Base-by-base conservation (phyloP, 2,113 vertebrate species). In the Geococcyx californianus region DNA sequence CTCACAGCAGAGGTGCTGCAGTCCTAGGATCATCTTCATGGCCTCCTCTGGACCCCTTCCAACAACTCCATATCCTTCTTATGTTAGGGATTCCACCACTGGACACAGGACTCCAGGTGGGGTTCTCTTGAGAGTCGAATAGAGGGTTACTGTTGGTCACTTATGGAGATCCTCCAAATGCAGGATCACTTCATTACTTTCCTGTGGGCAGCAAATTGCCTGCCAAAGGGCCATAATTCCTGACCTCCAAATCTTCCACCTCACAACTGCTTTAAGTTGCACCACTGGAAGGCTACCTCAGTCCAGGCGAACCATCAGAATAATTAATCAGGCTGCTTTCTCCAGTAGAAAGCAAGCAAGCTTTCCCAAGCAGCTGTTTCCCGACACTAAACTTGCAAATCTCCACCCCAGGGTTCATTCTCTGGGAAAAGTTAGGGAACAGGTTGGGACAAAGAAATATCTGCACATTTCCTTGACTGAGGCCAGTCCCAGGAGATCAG, bases 201-300 rank as follows among this genome's bases (percentile, higher is more conserved):
- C 66, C 82, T 26, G 29, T 0, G 0, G 51, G 64, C 63, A 36
- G 52, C 3, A 82, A 28, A 59, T 0, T 33, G 62, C 24, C 42
- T 29, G 51, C 33, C 0, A 1, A 78, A 87, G 31, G 60, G 19
- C 36, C 4, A 0, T 14, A 3, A 77, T 26, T 85, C 45, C 73
- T 21, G 34, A 69, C 18, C 72, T 77, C 40, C 28, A 34, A 6
- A 42, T 36, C 69, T 72, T 62, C 47, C 45, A 26, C 49, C n/a
- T 86, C 70, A 56, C 55, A 59, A 5, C 19, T 55, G 66, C 85
- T 67, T 56, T 47, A 68, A 33, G 40, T 18, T 54, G 26, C 54
- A 47, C n/a, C 55, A 38, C 44, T 55, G 56, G 56, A 87, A 86
- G 66, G 3, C 40, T 18, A 29, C 40, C 28, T 77, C 51, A 62